Evolutionary conservation across 2,113 vertebrate genomes (phyloP).

Genomic region (Chionis minor): DNA sequence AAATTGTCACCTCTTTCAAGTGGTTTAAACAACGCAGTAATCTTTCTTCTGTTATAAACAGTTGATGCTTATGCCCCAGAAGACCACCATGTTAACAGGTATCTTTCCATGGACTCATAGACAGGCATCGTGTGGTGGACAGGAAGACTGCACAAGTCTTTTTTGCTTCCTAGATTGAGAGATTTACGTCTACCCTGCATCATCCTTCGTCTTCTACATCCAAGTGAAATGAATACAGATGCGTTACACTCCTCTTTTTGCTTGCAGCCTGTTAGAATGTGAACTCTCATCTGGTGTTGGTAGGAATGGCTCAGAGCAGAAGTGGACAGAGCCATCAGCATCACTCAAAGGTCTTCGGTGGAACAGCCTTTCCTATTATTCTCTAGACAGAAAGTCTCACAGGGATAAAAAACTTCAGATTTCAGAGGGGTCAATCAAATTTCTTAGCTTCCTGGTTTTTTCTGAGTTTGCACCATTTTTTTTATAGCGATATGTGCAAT

Average conservation of each 20-base stretch:
- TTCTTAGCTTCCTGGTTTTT: not conserved
- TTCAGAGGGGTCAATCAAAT: not conserved
- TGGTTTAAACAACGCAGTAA: not conserved
- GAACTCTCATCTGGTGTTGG: not conserved
- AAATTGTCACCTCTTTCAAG: not conserved
- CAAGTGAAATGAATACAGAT: not conserved
- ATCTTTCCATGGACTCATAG: not conserved
- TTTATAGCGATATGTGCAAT: not conserved
- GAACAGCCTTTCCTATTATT: not conserved
- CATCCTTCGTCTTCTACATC: not conserved
- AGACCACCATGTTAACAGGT: not conserved
- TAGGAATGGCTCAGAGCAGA: not conserved
- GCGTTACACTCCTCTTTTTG: not conserved
- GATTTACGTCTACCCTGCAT: not conserved
- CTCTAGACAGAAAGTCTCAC: not conserved
- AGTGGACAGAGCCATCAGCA: not conserved
- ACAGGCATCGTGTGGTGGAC: fast-evolving
- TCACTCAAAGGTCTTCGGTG: not conserved
- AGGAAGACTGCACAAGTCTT: not conserved
- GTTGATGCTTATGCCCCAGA: not conserved
- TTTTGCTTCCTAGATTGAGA: not conserved
- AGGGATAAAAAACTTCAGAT: not conserved
- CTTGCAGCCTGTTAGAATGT: not conserved
- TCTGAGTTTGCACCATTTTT: not conserved
- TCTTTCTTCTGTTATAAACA: not conserved